Evolutionary conservation across 2,888 invertebrate species (phyloP).

Genomic region (Hyposoter dolosus): DNA sequence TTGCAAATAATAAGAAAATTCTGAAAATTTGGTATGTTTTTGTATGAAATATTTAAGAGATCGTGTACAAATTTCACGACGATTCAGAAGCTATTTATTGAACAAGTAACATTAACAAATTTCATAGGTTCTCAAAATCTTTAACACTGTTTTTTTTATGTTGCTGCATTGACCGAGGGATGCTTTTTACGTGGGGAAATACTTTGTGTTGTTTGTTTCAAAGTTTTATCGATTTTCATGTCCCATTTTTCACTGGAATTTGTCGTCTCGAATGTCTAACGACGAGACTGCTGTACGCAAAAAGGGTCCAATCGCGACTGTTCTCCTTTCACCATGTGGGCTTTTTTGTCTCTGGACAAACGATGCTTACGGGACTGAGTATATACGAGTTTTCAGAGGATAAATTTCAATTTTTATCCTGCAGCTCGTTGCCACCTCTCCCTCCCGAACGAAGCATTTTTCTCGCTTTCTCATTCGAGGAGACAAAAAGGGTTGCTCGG

Average conservation of each 20-base stretch:
- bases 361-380: constrained; percentile 3
- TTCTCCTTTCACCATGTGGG: not conserved
- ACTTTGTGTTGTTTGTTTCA: not conserved
- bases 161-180: not conserved
- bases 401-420: constrained; percentile 69
- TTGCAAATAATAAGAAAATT: too few species aligned
- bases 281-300: not conserved
- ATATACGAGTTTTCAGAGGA: constrained; percentile 31
- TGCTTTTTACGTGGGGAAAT: not conserved
- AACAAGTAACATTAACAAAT: too few species aligned
- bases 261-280: not conserved
- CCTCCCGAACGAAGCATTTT: constrained; percentile 40
- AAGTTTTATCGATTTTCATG: not conserved
- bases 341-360: not conserved
- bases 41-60: too few species aligned
- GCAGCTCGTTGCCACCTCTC: constrained; percentile 7
- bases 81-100: too few species aligned
- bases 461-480: constrained; percentile 46
- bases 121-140: too few species aligned
- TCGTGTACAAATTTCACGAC: too few species aligned
- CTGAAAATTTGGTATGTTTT: too few species aligned
- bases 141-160: not conserved
- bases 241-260: not conserved
- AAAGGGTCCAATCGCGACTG: not conserved
- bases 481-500: constrained; percentile 53